Evolutionary conservation across 2,113 vertebrate species (phyloP), one percentile per base, ranked within the genome.

Genomic region (Butorides virescens): DNA sequence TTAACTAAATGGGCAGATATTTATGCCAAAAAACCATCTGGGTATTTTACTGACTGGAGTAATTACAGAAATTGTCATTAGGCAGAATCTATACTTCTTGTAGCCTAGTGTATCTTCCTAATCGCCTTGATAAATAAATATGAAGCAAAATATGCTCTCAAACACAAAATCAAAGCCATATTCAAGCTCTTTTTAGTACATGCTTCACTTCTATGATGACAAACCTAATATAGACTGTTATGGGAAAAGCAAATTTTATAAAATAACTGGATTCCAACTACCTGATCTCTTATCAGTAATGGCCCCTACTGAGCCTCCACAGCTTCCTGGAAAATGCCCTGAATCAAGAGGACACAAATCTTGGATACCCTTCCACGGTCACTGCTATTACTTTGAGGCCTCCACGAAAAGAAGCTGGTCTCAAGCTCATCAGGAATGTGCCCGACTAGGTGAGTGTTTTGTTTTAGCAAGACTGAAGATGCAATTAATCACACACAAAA

Each of bases 341-440:
- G 98, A 99, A 79, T 90, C 98, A 66, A 97, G 89, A 13, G 52
- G n/a, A 62, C 75, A 83, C 37, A 97, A 58, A 44, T 93, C 97
- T 1, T 99, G 99, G 99, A 96, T 99, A 72, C 99, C 99, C 44
- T 99, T 99, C 97, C 98, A 98, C 16, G 97, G 98, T 29, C 98
- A 99, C 84, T 99, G 99, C 79, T 99, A 99, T 68, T 77, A 97
- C 11, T 98, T 99, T n/a, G 93, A 98, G 29, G 97, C 94, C 29
- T 95, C 97, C 9, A 68, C 52, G 32, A 91, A 90, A 26, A 97
- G 97, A 47, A 98, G 93, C 42, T 99, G 99, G 99, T 97, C 98
- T 25, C 97, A 98, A 26, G 98, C 99, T 47, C 98, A 98, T 6
- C 95, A 99, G 47, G 98, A 98, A 72, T 99, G 99, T 92, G 63